Conservation (phyloP, 1,140 invertebrate genomes). For the Drosophila arawakana region DNA sequence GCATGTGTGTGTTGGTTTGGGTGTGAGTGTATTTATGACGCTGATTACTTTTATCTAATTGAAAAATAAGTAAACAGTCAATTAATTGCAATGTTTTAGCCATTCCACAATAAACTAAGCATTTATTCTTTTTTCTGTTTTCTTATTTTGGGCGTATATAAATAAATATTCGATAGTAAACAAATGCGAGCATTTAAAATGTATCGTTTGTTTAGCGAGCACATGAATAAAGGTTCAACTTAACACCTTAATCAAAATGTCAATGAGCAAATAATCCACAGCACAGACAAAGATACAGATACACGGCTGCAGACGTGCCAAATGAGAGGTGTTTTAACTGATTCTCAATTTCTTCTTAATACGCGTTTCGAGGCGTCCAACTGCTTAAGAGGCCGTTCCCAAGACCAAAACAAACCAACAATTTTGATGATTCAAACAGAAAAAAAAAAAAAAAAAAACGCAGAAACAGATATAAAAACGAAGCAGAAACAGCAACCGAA, state of each 20-base stretch:
- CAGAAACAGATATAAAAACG: slow-evolving; percentile 32
- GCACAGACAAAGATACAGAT: not conserved
- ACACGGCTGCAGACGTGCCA: slow-evolving; percentile 48
- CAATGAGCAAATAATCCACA: slow-evolving; percentile 74
- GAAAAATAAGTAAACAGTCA: slow-evolving; percentile 75
- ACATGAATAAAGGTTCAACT: slow-evolving; percentile 55
- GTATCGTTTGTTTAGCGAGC: slow-evolving; percentile 21
- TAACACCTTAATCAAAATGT: slow-evolving; percentile 79
- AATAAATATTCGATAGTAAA: slow-evolving; percentile 58
- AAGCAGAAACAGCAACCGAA: slow-evolving; percentile 9
- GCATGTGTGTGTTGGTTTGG: slow-evolving; percentile 5
- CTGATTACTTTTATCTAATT: slow-evolving; percentile 74
- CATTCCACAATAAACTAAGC: slow-evolving; percentile 9
- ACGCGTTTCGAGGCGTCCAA: slow-evolving; percentile 30
- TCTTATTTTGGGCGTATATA: slow-evolving; percentile 18
- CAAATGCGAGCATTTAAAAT: slow-evolving; percentile 37
- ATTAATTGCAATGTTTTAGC: slow-evolving; percentile 45
- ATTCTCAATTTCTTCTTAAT: slow-evolving; percentile 40
- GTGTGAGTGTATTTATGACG: slow-evolving; percentile 71
- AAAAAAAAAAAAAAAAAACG: not conserved
- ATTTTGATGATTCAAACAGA: slow-evolving; percentile 63
- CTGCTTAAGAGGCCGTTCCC: slow-evolving; percentile 34
- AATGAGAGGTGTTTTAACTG: slow-evolving; percentile 55
- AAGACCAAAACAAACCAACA: slow-evolving; percentile 35
- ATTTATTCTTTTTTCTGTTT: slow-evolving; percentile 10